phyloP scores from a whole-genome alignment of 2,888 invertebrate genomes.

The Endomychus coccineus region DNA sequence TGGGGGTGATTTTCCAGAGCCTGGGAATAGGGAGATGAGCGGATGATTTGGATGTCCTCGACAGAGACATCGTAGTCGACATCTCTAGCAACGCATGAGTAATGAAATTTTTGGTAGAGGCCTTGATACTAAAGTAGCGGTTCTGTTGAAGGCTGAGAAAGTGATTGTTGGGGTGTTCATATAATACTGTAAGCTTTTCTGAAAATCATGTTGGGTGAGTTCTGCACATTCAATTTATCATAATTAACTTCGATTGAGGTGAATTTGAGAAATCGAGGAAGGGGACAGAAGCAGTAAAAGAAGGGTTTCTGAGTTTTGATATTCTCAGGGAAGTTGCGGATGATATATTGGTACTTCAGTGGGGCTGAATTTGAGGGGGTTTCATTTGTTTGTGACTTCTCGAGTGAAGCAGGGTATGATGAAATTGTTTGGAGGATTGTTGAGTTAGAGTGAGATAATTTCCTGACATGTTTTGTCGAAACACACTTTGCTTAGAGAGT shows the following conservation, averaged over 20 bases:
- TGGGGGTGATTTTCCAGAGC: constrained; percentile 1
- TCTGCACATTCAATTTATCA: background rate
- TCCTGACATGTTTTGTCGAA: too few relatives aligned
- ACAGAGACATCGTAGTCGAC: background rate
- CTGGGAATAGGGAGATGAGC: background rate
- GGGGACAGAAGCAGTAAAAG: too few relatives aligned
- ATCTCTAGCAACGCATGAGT: background rate
- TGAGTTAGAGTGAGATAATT: too few relatives aligned
- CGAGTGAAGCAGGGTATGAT: too few relatives aligned
- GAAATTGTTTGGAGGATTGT: too few relatives aligned
- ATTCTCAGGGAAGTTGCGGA: too few relatives aligned
- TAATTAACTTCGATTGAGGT: background rate
- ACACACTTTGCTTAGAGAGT: too few relatives aligned
- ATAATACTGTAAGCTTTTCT: background rate
- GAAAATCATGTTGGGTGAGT: background rate
- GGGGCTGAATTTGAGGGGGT: too few relatives aligned
- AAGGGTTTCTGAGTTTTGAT: too few relatives aligned
- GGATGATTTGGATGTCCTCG: background rate
- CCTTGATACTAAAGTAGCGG: background rate
- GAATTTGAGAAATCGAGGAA: background rate
- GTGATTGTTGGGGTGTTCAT: background rate
- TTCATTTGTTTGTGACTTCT: too few relatives aligned
- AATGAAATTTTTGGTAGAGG: background rate
- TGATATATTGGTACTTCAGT: too few relatives aligned
- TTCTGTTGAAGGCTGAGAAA: background rate